These are phyloP conservation scores for Chironomus riparius DNA, from an alignment of 2,888 invertebrate genomes.

Conservation along the genomic window DNA sequence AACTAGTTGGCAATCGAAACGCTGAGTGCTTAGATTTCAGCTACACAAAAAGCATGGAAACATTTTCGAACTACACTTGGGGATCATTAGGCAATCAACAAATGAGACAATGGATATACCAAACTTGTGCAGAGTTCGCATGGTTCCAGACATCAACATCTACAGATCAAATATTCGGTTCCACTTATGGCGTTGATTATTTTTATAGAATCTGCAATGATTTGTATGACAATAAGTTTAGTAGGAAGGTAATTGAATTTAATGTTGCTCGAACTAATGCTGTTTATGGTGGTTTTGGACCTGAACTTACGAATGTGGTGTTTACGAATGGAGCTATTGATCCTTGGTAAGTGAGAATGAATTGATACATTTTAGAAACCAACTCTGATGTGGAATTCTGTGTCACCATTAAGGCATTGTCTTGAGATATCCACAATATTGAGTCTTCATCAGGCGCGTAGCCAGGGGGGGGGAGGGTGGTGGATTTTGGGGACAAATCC, in stretches of 20 bases:
- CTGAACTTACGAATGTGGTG: conserved; percentile 44
- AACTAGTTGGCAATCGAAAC: no score
- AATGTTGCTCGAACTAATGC: conserved; percentile 39
- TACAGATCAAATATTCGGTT: conserved; percentile 47
- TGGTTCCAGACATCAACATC: conserved; percentile 68
- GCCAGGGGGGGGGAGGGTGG: no score
- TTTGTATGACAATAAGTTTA: conserved; percentile 32
- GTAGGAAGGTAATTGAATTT: background rate
- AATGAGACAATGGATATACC: conserved; percentile 65
- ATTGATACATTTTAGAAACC: no score
- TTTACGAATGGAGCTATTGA: conserved; percentile 48
- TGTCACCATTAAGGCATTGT: no score
- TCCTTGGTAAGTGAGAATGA: conserved; percentile 44
- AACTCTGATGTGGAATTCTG: no score
- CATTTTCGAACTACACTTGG: background rate
- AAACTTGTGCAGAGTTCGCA: conserved; percentile 80
- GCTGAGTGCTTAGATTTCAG: background rate
- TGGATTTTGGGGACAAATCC: no score
- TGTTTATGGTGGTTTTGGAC: conserved; percentile 44
- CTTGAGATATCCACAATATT: no score
- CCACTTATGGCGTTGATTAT: conserved; percentile 35
- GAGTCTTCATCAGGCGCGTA: no score
- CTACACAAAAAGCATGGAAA: background rate
- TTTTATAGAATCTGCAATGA: conserved; percentile 36
- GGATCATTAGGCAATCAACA: conserved; percentile 1